Base-by-base conservation (phyloP, 2,888 invertebrate species). In the Ferdinandea cuprea region DNA sequence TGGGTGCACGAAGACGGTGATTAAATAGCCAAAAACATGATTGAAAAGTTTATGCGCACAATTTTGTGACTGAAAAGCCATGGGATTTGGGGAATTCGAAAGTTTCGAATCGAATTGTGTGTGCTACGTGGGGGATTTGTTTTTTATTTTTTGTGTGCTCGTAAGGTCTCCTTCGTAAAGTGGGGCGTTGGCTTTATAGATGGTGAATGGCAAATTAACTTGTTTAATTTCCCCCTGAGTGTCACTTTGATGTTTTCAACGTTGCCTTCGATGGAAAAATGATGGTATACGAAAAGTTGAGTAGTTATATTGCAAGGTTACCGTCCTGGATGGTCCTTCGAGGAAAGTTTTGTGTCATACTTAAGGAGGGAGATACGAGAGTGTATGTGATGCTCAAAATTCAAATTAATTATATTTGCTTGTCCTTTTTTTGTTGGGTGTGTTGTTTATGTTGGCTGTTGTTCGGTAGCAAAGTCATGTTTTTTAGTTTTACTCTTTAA, bases 221-320 rank as follows among this genome's bases (percentile, higher is more conserved):
- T 81, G 76, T 76, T 81, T 81, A 77, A 81, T 81, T 71, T 81
- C 76, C 76, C 76, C 76, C 59, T 35, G 76, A 77, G 81, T 76
- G 71, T 76, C 71, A 66, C 81, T 76, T 81, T 81, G 81, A 81
- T 72, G 81, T 81, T 81, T 54, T 48, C 25, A 50, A 42, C 61
- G 42, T 50, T 48, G 25, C 54, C 40, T 25, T 58, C 28, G 25
- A 11, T 48, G 44, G 54, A n/a, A 35, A 35, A 42, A 30, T 30
- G 9, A 19, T 52, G n/a, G 19, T 40, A 30, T 66, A 32, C 13
- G 2, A 13, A n/a, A 2, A 1, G 28, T 40, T 19, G 40, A 28
- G 30, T 30, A 15, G 37, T 42, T 54, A 25, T 21, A 13, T 13
- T 44, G 54, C 42, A 48, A 63, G 42, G 68, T 63, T 69, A 50